A percentile compares a stretch with the other conserved stretches of the same genome.
phyloP scores from a whole-genome alignment of 2,888 invertebrate species.

The Chymomyza fuscimana region DNA sequence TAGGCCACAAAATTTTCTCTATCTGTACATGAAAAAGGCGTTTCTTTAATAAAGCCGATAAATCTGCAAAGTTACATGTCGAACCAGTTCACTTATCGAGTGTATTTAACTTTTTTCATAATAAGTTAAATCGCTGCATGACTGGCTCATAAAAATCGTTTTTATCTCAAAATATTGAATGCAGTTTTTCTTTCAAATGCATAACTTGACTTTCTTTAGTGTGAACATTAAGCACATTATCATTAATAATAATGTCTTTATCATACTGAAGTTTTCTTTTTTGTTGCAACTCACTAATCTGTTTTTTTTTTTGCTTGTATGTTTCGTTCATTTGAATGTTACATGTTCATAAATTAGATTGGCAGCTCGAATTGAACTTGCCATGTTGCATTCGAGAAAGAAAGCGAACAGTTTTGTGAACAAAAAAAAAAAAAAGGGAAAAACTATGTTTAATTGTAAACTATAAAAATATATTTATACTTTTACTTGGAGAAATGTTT shows the following conservation, averaged over 20 bases:
- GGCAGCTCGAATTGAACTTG: constrained; percentile 1
- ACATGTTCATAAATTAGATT: constrained; percentile 6
- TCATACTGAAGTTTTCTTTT: not conserved
- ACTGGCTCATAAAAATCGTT: constrained; percentile 1
- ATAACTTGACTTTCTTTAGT: constrained; percentile 1
- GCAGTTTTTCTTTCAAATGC: constrained; percentile 3
- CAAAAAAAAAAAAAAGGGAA: constrained; percentile 23
- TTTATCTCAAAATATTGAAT: not conserved
- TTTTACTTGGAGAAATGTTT: constrained; percentile 26
- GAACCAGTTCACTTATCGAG: too few species aligned
- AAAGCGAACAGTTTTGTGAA: not conserved
- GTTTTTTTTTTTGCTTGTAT: not conserved
- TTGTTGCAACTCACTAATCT: not conserved
- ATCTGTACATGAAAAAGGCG: too few species aligned
- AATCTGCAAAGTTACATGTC: not conserved
- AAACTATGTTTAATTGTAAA: constrained; percentile 40
- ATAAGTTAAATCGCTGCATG: not conserved
- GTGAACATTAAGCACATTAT: constrained; percentile 10
- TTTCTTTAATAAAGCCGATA: not conserved
- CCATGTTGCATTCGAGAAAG: not conserved
- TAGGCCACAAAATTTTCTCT: too few species aligned
- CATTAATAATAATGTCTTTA: constrained; percentile 14
- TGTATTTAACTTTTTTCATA: not conserved
- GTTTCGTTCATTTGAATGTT: not conserved
- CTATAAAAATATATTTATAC: not conserved